phyloP scores from a whole-genome alignment of 2,113 vertebrate genomes.

The Elephas maximus region DNA sequence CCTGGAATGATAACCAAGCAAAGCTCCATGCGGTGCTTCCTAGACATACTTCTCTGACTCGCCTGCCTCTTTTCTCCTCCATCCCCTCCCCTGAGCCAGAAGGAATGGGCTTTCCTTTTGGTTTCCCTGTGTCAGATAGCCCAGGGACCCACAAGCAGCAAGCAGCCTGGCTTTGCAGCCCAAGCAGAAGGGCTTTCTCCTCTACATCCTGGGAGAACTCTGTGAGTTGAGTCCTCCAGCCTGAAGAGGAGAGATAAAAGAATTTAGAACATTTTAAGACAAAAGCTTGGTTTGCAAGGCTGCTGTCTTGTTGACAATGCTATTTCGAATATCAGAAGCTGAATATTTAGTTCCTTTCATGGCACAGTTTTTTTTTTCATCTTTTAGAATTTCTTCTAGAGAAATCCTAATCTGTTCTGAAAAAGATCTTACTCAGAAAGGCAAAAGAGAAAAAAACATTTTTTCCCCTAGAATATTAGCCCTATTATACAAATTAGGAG shows the following conservation, averaged over 20 bases:
- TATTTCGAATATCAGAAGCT: constrained; percentile 37
- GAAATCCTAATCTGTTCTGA: background rate
- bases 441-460: background rate
- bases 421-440: background rate
- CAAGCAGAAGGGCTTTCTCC: background rate
- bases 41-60: background rate
- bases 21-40: background rate
- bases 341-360: background rate
- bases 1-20: background rate
- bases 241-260: background rate
- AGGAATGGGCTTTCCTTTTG: background rate
- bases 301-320: constrained; percentile 9
- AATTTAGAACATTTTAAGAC: background rate
- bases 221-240: background rate
- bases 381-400: background rate
- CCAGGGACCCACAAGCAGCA: background rate
- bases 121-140: background rate
- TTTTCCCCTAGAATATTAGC: background rate
- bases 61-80: background rate
- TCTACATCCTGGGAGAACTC: background rate
- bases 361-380: background rate
- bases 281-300: background rate
- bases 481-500: background rate
- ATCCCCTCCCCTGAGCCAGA: background rate
- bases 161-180: background rate